Conservation (phyloP, 1,140 invertebrate species). For the Drosophila orena region DNA sequence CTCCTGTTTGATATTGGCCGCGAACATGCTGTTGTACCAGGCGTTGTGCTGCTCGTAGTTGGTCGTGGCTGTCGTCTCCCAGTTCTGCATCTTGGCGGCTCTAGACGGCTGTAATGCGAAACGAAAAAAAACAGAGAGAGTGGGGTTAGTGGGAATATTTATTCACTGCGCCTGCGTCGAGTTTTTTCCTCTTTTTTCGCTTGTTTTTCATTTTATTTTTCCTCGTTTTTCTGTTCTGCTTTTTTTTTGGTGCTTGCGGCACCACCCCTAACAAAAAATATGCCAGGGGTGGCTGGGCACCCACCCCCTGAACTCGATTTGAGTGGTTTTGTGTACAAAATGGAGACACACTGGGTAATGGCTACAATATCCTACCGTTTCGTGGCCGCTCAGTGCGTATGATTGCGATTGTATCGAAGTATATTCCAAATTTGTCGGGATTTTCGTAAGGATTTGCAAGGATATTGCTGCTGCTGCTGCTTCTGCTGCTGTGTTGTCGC, state of each 20-base stretch:
- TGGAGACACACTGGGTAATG: constrained; percentile 14
- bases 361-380: constrained; percentile 47
- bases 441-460: constrained; percentile 7
- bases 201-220: constrained; percentile 46
- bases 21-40: constrained; percentile 83
- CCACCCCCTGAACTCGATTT: constrained; percentile 31
- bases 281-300: constrained; percentile 35
- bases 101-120: constrained; percentile 41
- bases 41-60: constrained; percentile 81
- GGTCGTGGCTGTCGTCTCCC: constrained; percentile 76
- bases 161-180: constrained; percentile 64
- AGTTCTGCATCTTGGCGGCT: constrained; percentile 79
- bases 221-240: constrained; percentile 1
- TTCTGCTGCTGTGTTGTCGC: constrained; percentile 45
- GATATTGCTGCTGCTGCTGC: constrained; percentile 1
- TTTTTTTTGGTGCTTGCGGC: constrained; percentile 33
- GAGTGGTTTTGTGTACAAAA: constrained; percentile 70
- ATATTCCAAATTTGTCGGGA: constrained; percentile 47
- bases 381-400: constrained; percentile 22
- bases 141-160: constrained; percentile 18
- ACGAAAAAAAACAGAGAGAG: constrained; percentile 17
- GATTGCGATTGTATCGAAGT: constrained; percentile 23
- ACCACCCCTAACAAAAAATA: constrained; percentile 66
- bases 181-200: constrained; percentile 51
- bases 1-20: constrained; percentile 76